Conservation (phyloP, 2,888 invertebrate species). For the Spilosoma lubricipeda region DNA sequence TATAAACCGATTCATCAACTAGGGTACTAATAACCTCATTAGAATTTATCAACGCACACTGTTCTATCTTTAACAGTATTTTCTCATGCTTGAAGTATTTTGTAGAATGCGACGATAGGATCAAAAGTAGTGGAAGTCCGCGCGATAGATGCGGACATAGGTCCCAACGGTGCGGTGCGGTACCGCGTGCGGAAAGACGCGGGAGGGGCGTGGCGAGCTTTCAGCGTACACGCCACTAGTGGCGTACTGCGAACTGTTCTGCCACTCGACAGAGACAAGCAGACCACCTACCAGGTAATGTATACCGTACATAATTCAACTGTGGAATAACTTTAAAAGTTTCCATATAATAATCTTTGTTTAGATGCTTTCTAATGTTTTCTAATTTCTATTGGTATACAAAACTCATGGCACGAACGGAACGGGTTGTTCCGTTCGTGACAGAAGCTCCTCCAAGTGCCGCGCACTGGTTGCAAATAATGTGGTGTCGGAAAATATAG, state of each 20-base stretch:
- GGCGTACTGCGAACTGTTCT: conserved; percentile 91
- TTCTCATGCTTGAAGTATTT: not conserved
- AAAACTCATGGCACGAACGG: no score
- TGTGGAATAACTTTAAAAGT: no score
- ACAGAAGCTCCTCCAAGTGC: no score
- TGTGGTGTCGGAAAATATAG: no score
- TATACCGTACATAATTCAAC: not conserved
- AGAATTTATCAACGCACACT: no score
- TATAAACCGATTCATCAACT: no score
- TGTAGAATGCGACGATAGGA: conserved; percentile 94
- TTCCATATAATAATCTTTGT: no score
- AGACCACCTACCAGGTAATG: conserved; percentile 94
- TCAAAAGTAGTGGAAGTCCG: conserved; percentile 92
- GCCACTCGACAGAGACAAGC: conserved; percentile 92
- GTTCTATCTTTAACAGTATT: not conserved
- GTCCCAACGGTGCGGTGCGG: conserved; percentile 95
- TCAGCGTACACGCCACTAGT: conserved; percentile 91
- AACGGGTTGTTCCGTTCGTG: no score
- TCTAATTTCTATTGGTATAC: no score
- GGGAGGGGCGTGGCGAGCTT: conserved; percentile 93
- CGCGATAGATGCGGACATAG: conserved; percentile 95
- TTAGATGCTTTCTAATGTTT: no score
- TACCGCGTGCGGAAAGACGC: conserved; percentile 94
- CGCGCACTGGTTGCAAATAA: no score
- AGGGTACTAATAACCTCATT: no score